A percentile compares a stretch with the other conserved stretches of the same genome.
Evolutionary conservation across 2,888 invertebrate species (phyloP).

Genomic region (Limnephilus auricula): DNA sequence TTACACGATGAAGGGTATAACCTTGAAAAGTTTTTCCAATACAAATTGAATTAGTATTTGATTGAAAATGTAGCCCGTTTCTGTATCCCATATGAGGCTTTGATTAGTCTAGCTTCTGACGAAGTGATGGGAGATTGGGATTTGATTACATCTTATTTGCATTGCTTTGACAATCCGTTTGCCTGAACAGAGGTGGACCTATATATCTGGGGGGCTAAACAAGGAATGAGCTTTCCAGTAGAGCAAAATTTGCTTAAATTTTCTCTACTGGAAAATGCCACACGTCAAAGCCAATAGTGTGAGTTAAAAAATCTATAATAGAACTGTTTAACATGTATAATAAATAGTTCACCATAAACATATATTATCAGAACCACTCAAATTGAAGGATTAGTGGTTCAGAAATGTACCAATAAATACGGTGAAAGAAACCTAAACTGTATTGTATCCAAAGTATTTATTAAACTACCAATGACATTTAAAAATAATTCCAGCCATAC

Average conservation of each 20-base stretch:
- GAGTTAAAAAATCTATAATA: background rate
- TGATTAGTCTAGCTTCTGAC: background rate
- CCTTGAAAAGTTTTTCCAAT: too few relatives aligned
- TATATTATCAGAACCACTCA: too few relatives aligned
- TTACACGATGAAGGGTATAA: too few relatives aligned
- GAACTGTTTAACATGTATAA: too few relatives aligned
- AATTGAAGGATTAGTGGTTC: too few relatives aligned
- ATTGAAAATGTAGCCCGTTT: background rate
- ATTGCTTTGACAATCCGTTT: background rate
- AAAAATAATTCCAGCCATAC: too few relatives aligned
- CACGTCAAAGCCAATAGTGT: background rate
- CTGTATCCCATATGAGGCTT: background rate
- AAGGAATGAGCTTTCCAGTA: background rate
- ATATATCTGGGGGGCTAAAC: background rate
- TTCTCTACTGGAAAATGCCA: background rate
- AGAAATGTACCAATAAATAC: too few relatives aligned
- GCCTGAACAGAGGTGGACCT: background rate
- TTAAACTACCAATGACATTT: too few relatives aligned
- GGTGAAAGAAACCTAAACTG: too few relatives aligned
- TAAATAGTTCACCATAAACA: too few relatives aligned
- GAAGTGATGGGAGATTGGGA: background rate
- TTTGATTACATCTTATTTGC: background rate
- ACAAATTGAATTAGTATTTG: background rate
- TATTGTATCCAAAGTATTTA: too few relatives aligned
- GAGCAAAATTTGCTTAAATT: background rate